Percentiles rank a stretch among this genome's conserved stretches.
Evolutionary conservation across 2,888 invertebrate genomes (phyloP).

Genomic region (Amblyjoppa proteus): DNA sequence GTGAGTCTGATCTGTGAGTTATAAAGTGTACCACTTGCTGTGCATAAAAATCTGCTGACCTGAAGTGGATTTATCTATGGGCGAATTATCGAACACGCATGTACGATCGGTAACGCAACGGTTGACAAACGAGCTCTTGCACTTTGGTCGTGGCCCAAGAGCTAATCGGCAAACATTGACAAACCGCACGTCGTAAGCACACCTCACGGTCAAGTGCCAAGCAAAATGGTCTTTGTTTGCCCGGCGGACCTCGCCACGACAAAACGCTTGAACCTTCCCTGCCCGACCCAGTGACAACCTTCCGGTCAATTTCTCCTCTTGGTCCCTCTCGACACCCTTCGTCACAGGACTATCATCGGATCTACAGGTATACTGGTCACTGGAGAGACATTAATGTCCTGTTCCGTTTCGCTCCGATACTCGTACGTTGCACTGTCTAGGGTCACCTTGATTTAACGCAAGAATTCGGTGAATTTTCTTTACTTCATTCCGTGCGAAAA

Average conservation of each 20-base stretch:
- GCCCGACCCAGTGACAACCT: conserved; percentile 74
- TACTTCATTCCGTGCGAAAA: too few relatives aligned
- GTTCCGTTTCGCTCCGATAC: neutral
- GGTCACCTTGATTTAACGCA: neutral
- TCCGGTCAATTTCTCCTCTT: conserved; percentile 78
- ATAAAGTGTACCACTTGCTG: neutral
- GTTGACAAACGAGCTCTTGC: conserved; percentile 19
- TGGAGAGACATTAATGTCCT: neutral
- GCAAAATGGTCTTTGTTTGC: conserved; percentile 80
- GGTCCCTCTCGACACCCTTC: conserved; percentile 48
- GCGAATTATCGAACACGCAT: neutral
- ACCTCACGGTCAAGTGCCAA: conserved; percentile 60
- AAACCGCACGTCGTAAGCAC: conserved; percentile 73
- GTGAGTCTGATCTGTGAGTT: too few relatives aligned
- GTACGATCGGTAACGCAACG: conserved; percentile 4
- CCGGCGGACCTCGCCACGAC: conserved; percentile 75
- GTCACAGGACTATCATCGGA: conserved; percentile 36
- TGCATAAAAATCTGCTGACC: neutral
- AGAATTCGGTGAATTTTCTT: neutral
- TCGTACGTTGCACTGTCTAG: neutral
- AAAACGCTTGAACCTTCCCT: conserved; percentile 71
- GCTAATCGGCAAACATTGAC: conserved; percentile 83
- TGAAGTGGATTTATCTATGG: neutral
- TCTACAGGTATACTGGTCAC: conserved; percentile 69
- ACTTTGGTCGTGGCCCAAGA: conserved; percentile 64